Evolutionary conservation across 2,797 vertebrate genomes (phyloP), one percentile per base, ranked within the genome.

Genomic region (Molossus alvarezi): DNA sequence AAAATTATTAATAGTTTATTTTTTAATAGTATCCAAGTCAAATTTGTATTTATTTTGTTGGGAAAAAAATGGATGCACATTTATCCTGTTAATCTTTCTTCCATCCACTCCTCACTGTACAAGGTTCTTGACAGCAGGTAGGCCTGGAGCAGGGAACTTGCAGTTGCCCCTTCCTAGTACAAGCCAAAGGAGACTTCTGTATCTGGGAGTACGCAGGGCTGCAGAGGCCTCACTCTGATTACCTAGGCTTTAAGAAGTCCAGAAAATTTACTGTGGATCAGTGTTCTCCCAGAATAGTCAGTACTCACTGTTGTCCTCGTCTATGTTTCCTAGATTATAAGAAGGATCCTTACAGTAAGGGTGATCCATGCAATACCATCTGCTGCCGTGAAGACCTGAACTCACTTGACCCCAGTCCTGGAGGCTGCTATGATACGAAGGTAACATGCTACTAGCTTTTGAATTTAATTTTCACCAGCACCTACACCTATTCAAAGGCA

Each of bases 371-470:
- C 97, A 99, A 98, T 90, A 99, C 99, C 89, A 99, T 99, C 97
- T 99, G 99, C 97, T 99, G 99, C 97, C 98, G 99, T 41, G 98
- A 99, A 60, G 99, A 99, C 98, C 98, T 99, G 94, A 98, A 98
- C 82, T 96, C 97, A 62, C 96, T 95, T 90, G 97, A 97, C 41
- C 99, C 99, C 48, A 97, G 95, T 65, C 99, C 99, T 37, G 99
- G 98, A 95, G 99, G 99, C 55, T 99, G 99, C 98, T 99, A 99
- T 86, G 99, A 99, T 97, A 99, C 99, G 1, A 99, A 99, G 99
- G 99, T 99, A 98, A 95, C 85, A 92, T 79, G 62, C 51, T 13
- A 5, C 2, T 84, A 27, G 67, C 41, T 79, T 94, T 73, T 51
- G 9, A 76, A 91, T 85, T 87, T 69, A 29, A 80, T 85, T 88